phyloP scores from a whole-genome alignment of 2,797 vertebrate species.

The Cottoperca gobio region DNA sequence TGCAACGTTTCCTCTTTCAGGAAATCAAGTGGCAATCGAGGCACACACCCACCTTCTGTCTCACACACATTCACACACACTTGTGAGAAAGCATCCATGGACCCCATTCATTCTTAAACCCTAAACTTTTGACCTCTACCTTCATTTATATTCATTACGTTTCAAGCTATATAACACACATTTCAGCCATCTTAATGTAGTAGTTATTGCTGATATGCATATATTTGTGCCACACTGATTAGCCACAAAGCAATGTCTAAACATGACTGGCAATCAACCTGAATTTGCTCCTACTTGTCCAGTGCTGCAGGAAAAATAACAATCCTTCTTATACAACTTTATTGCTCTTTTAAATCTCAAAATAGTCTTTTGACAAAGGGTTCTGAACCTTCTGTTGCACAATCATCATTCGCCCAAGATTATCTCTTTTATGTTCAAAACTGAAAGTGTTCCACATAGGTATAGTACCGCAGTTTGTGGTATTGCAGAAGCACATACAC shows the following conservation, averaged over 20 bases:
- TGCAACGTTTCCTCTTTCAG: slow-evolving; percentile 68
- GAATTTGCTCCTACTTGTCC: background rate
- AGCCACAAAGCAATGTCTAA: background rate
- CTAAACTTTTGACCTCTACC: background rate
- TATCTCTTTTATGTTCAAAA: background rate
- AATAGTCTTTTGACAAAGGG: background rate
- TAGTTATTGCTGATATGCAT: background rate
- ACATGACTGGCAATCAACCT: background rate
- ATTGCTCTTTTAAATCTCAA: background rate
- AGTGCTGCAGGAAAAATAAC: background rate
- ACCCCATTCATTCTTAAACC: slow-evolving; percentile 12
- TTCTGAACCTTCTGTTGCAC: background rate
- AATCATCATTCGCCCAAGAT: background rate
- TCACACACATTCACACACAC: slow-evolving; percentile 6
- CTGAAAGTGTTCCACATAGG: background rate
- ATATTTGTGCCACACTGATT: background rate
- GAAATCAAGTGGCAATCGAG: slow-evolving; percentile 51
- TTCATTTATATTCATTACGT: background rate
- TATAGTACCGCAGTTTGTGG: slow-evolving; percentile 1
- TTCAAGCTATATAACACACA: background rate
- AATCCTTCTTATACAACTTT: background rate
- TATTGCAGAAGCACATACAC: slow-evolving; percentile 17
- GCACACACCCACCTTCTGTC: slow-evolving; percentile 39
- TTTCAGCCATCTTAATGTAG: background rate
- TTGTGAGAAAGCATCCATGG: background rate